Base-by-base conservation (phyloP, 1,140 invertebrate genomes). In the Pogonomyrmex californicus region DNA sequence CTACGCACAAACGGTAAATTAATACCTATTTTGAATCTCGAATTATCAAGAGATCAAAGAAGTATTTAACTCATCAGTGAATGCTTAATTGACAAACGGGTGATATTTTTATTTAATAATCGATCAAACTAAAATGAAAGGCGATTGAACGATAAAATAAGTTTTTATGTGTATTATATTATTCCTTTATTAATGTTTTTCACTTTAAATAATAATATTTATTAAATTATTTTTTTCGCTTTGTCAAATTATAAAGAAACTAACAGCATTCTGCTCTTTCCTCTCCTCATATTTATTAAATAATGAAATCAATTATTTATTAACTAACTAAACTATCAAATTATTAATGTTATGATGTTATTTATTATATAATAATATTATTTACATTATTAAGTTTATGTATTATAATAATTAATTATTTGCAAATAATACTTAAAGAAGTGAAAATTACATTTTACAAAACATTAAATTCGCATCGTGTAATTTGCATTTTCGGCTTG, bases 401-500 rank as follows among this genome's bases (percentile, higher is more conserved):
- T 73, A 6, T 38, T 14, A 38, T 17, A 17, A 41, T 75, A 75
- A 75, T 75, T 56, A 56, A 75, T 36, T 38, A 54, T 73, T 51
- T 56, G 36, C 4, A 68, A 23, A 68, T 47, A 7, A 58, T 17
- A 17, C 49, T 30, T 58, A 30, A 58, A 41, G n/a, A 58, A 30
- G 2, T 56, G 17, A 0, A 56, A 33, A 9, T 75, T 71, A 33
- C 17, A 36, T 51, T 33, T 41, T 41, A n/a, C 71, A 1, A 2
- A 56, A 41, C 5, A 36, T 71, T 54, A 68, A 51, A 7, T 71
- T 54, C 38, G 49, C 9, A 12, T 41, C 4, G 5, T 5, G 1
- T 38, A 33, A 49, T 51, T 7, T 30, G 2, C 5, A 23, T n/a
- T 56, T 41, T 56, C 10, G 38, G n/a, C 56, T 73, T 56, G 4